Base-by-base conservation (phyloP, 2,113 vertebrate genomes). In the Neogale vison region DNA sequence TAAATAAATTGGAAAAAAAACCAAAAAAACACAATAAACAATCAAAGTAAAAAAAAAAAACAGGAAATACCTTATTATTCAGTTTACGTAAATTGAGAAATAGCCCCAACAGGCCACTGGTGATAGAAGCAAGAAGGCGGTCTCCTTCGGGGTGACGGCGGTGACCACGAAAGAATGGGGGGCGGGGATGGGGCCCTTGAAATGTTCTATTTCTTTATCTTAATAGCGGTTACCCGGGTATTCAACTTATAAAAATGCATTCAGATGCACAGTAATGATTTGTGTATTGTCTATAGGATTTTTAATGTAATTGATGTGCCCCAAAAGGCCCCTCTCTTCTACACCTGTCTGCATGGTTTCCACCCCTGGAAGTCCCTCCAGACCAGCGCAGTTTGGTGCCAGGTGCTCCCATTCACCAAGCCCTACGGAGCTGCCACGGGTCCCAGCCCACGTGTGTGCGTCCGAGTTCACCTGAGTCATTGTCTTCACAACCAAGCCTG, bases 381-480 rank as follows among this genome's bases (percentile, higher is more conserved):
- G 55, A 24, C 11, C 0, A 3, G 26, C 1, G 0, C 1, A 2
- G 52, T 31, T 57, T 18, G 8, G 34, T 67, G 15, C 29, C 82
- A 69, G 34, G 36, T 26, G 4, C 80, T 36, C 6, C 21, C 5
- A 3, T 6, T 21, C 4, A 0, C 3, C 21, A 63, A 79, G 61
- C 45, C n/a, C 61, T 7, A 4, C 3, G 1, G 45, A 52, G 23
- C 36, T 1, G 10, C 20, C 11, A 0, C 0, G 0, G 17, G 31
- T 4, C 20, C 24, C 74, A 4, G 80, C 17, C 11, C 50, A 21
- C 0, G 4, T 0, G 11, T 34, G 59, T 26, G 6, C 15, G 50
- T 39, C 65, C 23, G 4, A 7, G 1, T 45, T 50, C 0, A 0
- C 24, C 21, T 4, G 4, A 1, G 26, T 47, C 24, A 36, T 21